Base-by-base conservation (phyloP, 2,797 vertebrate genomes). In the Garrulus glandarius region DNA sequence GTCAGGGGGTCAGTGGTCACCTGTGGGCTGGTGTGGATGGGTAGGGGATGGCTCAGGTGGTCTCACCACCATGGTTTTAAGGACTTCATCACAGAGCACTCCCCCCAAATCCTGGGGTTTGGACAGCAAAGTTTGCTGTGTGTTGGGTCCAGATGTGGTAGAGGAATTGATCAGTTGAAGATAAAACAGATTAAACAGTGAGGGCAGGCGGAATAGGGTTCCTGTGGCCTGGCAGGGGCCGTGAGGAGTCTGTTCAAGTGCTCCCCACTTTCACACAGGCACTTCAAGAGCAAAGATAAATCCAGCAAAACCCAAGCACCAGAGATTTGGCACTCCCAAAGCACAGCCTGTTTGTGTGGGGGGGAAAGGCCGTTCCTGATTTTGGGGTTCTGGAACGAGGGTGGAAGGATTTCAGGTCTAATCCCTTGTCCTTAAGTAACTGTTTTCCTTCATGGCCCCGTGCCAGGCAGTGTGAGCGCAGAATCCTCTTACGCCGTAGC, bases 401-500 rank as follows among this genome's bases (percentile, higher is more conserved):
- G 23, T 36, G 4, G 13, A 56, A 84, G 44, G 49, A 39, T 76
- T 69, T 91, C 17, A 29, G 77, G 27, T 53, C 68, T 87, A 91
- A 95, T 91, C 47, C 70, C 15, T 1, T 84, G 71, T 74, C 81
- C 49, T 76, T 69, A 79, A 68, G n/a, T 83, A 5, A 57, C 82
- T 63, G 26, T 6, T 83, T 93, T 86, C 60, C n/a, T 83, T 89
- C 53, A 5, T 19, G 9, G 23, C 79, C 50, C 49, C 1, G 1
- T 50, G 55, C n/a, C 22, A 82, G 77, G 64, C 63, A 34, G 86
- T 1, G 1, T 37, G 88, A 69, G 90, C 10, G 0, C 76, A 55
- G 92, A 93, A 95, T 96, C 93, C 87, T 95, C 95, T 96, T 91
- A 94, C 2, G 8, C 89, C 3, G 1, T 16, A 60, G 91, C 91